Base-by-base conservation (phyloP, 1,140 invertebrate species). In the Batillaria attramentaria region DNA sequence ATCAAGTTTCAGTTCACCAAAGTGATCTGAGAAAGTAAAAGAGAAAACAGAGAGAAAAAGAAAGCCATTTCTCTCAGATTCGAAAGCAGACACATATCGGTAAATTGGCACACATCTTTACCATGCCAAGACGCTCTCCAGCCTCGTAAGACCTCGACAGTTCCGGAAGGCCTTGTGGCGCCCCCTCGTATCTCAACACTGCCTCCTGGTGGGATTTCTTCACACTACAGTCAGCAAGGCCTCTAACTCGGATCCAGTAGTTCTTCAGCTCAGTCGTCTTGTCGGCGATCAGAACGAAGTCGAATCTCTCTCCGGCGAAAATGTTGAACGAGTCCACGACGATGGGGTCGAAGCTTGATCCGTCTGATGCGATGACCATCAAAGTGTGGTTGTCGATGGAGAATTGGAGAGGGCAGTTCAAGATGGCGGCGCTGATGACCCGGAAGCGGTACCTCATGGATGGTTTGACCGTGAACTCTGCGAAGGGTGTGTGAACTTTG, bases 231-330 rank as follows among this genome's bases (percentile, higher is more conserved):
- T 97, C 96, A 93, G 96, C 95, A 3, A 97, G 90, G 1, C 88
- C 89, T 39, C 75, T 96, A 82, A 95, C 95, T 50, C 95, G 92
- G 54, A 97, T 94, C 96, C 96, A 98, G 88, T 97, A 98, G 69
- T 87, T 95, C 39, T 35, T 75, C n/a, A 66, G 65, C 18, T 57
- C 6, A 8, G 41, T 20, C n/a, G 42, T 37, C 83, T 94, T 93
- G 85, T 94, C 93, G 24, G 95, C 94, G 70, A 94, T 92, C 0
- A 98, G 75, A 0, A 97, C 92, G 85, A 98, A 95, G 86, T 98
- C 97, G 86, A 95, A 83, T 39, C 84, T 80, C 77, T 85, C 84
- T 69, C 84, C 84, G 6, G 80, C 72, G 72, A 83, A 83, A n/a
- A 84, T 80, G 39, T 78, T 83, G 60, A 85, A 50, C 10, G 81